phyloP scores from a whole-genome alignment of 2,888 invertebrate species.

The Agrilus biguttatus region DNA sequence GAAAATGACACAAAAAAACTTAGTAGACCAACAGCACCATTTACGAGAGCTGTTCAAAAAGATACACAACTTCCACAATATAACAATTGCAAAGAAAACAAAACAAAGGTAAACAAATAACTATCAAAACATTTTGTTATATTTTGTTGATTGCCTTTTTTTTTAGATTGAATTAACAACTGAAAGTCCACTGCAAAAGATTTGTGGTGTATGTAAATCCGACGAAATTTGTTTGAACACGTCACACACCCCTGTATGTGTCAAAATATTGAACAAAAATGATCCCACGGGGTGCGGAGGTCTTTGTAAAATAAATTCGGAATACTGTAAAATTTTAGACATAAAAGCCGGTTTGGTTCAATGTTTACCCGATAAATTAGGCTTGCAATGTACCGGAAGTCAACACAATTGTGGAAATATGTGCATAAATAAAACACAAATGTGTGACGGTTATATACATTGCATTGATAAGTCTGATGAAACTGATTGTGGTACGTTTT shows the following conservation, averaged over 20 bases:
- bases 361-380: conserved; percentile 42
- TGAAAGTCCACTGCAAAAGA: background rate
- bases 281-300: conserved; percentile 48
- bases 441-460: conserved; percentile 59
- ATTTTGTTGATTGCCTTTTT: too few species aligned
- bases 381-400: conserved; percentile 43
- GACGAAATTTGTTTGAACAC: conserved; percentile 23
- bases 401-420: conserved; percentile 62
- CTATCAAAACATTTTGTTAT: background rate
- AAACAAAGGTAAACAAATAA: background rate
- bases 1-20: background rate
- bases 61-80: too few species aligned
- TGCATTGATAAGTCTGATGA: conserved; percentile 66
- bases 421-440: conserved; percentile 47
- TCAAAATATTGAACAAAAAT: conserved; percentile 16
- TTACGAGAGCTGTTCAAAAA: too few species aligned
- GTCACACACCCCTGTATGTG: conserved; percentile 21
- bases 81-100: too few species aligned
- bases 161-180: background rate
- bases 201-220: conserved; percentile 3
- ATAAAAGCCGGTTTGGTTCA: conserved; percentile 33
- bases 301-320: conserved; percentile 44
- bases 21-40: too few species aligned
- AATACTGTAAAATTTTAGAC: conserved; percentile 48
- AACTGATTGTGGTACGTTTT: conserved; percentile 54